Evolutionary conservation across 1,140 invertebrate species (phyloP), one percentile per base, ranked within the genome.

Genomic region (Rhagoletis zephyria): DNA sequence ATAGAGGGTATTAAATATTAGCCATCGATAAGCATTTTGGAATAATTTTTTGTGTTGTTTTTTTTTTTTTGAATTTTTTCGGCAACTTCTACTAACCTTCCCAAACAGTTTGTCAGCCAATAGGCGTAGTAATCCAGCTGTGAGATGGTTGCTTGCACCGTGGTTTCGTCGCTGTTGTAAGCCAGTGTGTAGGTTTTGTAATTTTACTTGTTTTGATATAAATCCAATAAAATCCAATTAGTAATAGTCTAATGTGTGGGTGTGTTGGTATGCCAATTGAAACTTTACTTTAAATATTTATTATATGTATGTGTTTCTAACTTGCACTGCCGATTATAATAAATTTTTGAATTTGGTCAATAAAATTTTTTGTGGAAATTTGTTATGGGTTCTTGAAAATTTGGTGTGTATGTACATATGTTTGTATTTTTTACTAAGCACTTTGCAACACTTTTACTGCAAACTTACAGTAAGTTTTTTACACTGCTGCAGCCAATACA

Each of bases 81-180:
- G 5, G 42, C 42, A 51, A 0, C 12, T 63, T 63, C 12, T 81
- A 81, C 74, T 81, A 51, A 81, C 74, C 74, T 81, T 81, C 74
- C 74, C 74, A 81, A 81, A 56, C 74, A 81, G 74, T 81, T 45
- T 81, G 74, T 81, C 74, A 81, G 45, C 74, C 74, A 81, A 81
- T 81, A 81, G 48, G 74, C 74, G 74, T 81, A 81, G 48, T 81
- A 81, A 81, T 81, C 74, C 74, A 81, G 74, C 30, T 81, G 74
- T 81, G 74, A 59, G 74, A 81, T 42, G 74, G 74, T 81, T 81
- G 51, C 74, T 81, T 81, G 74, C 48, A 81, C 74, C n/a, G 74
- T 5, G 2, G 10, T 19, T 51, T 81, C 74, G 74, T 81, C 74
- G 74, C 45, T 81, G n/a, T 81, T 81, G 74, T 81, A 81, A 81